Conservation (phyloP, 2,113 vertebrate genomes). For the Otis tarda region DNA sequence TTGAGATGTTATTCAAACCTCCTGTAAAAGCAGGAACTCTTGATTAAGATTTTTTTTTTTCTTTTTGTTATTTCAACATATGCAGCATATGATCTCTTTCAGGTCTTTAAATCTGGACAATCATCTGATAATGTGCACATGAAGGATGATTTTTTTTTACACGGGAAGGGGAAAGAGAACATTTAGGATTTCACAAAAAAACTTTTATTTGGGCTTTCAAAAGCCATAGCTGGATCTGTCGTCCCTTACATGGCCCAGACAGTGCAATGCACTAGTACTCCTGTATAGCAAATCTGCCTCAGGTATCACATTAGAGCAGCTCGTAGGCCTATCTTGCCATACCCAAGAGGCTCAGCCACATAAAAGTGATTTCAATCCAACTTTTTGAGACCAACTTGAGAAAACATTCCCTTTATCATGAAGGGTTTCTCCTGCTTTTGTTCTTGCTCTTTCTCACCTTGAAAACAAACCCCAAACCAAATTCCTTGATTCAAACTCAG, state of each 20-base stretch:
- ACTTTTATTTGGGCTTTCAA: not conserved
- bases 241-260: not conserved
- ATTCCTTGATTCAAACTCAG: not conserved
- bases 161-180: not conserved
- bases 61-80: not conserved
- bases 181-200: not conserved
- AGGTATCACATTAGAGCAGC: not conserved
- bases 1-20: not conserved
- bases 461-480: not conserved
- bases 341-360: not conserved
- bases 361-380: not conserved
- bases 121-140: fast-evolving
- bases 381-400: not conserved
- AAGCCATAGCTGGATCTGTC: fast-evolving
- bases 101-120: not conserved
- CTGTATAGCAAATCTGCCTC: not conserved
- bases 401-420: not conserved
- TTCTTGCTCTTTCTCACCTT: not conserved
- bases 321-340: not conserved
- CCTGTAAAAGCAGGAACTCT: not conserved
- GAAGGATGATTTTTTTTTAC: not conserved
- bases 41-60: not conserved
- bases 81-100: not conserved
- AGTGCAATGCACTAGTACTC: not conserved
- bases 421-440: not conserved